A percentile compares a stretch with the other conserved stretches of the same genome.
phyloP scores from a whole-genome alignment of 37 sponge, comb jelly and placozoan species.

The Lycopodina hypogea region DNA sequence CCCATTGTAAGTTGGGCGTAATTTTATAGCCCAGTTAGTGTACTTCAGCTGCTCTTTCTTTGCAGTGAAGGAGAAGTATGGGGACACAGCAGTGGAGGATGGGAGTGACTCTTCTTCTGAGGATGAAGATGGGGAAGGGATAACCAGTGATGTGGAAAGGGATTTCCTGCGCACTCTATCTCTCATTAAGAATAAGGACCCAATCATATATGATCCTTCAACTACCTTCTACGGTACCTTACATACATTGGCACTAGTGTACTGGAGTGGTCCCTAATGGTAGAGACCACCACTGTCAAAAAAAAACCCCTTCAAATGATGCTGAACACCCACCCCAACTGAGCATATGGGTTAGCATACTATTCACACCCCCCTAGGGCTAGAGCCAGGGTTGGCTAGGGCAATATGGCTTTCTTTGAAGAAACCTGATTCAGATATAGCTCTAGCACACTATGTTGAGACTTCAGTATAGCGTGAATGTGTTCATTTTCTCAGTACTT shows the following conservation, averaged over 20 bases:
- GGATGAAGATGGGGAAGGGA: conserved; percentile 48
- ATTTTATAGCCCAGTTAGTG: not conserved
- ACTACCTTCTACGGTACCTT: conserved; percentile 39
- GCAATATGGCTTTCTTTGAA: no score
- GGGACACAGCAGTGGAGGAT: conserved; percentile 41
- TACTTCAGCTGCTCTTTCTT: not conserved
- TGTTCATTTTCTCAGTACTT: no score
- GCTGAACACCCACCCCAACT: no score
- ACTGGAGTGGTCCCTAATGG: no score
- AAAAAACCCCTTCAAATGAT: no score
- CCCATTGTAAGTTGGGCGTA: conserved; percentile 51
- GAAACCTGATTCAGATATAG: no score
- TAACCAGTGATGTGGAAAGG: conserved; percentile 66
- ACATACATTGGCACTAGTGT: not conserved
- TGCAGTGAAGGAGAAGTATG: conserved; percentile 70
- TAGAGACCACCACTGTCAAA: no score
- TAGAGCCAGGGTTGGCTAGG: no score
- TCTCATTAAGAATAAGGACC: conserved; percentile 66
- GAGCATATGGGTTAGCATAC: no score
- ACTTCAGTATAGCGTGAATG: no score
- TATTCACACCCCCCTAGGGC: no score
- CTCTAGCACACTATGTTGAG: no score
- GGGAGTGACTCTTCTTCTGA: conserved; percentile 41
- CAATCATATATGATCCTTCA: conserved; percentile 58
- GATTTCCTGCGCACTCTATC: conserved; percentile 87